Conservation (phyloP, 1,140 invertebrate species). For the Aphelinus atriplicis region DNA sequence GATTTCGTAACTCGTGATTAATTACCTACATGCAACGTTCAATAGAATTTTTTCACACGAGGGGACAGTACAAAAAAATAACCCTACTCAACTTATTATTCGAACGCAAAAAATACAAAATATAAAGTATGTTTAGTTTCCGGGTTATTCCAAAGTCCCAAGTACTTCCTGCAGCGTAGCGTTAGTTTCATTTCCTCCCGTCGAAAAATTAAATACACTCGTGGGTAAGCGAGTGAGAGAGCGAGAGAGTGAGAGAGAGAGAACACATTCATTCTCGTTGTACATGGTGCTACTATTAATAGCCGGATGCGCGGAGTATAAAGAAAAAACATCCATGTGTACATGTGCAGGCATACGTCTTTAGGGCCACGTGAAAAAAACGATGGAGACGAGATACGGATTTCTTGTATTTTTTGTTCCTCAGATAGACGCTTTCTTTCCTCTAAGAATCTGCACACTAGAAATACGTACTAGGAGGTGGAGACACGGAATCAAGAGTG, state of each 20-base stretch:
- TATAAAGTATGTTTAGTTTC: constrained; percentile 3
- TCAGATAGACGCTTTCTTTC: neutral
- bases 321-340: neutral
- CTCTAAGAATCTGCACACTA: too few relatives aligned
- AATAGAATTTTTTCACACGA: too few relatives aligned
- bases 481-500: too few relatives aligned
- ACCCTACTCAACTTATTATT: neutral
- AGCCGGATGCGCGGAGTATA: constrained; percentile 24
- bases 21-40: too few relatives aligned
- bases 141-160: constrained; percentile 11
- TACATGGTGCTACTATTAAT: constrained; percentile 23
- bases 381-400: neutral
- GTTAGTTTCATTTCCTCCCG: neutral
- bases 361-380: neutral
- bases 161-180: constrained; percentile 1
- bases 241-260: neutral
- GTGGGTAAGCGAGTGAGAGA: neutral
- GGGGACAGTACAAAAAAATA: too few relatives aligned
- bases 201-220: constrained; percentile 16
- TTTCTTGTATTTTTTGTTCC: neutral
- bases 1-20: too few relatives aligned
- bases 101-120: neutral
- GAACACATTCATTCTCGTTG: constrained; percentile 4
- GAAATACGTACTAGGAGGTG: too few relatives aligned
- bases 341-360: neutral